Evolutionary conservation across 2,797 vertebrate genomes (phyloP), one percentile per base, ranked within the genome.

Genomic region (Phoxinus dragarum): DNA sequence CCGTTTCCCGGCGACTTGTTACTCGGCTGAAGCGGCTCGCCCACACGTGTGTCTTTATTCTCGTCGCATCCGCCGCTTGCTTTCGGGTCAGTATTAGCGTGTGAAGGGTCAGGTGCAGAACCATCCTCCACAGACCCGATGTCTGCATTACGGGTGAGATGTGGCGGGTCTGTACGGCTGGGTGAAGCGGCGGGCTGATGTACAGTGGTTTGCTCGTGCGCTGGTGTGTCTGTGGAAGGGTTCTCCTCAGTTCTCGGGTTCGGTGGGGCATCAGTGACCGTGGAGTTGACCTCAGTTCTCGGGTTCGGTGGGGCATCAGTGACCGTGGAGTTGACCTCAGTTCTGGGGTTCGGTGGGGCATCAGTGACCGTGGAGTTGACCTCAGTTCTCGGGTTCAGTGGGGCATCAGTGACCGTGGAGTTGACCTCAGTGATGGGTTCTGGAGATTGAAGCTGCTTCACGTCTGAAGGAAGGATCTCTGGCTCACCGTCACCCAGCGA

Each of bases 111-210:
- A 11, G 74, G 68, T 56, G 52, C 23, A 10, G 56, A 10, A 2
- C 66, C 54, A 8, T 40, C 52, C 68, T 87, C 90, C 9, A 85
- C 61, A 10, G 8, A 66, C 66, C 75, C 68, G 81, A 86, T 85
- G 19, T 87, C 89, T 52, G 27, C 59, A 5, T 94, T 93, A 64
- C 86, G 86, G 19, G 83, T 79, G n/a, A 92, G 92, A 40, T 92
- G 91, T 31, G 86, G 76, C 81, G 89, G 86, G 76, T 93, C 89
- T 8, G 88, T 87, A 10, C 92, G 88, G 36, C 91, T 90, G 49
- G 40, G 59, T 5, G 6, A 52, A 3, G 82, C 11, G 17, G 80
- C 44, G 8, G 54, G 44, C 21, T 44, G 40, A 7, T 66, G 6
- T 7, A 0, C 64, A 31, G 61, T 14, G 12, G 54, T 17, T 6